Base-by-base conservation (phyloP, 2,113 vertebrate genomes). In the Calyptomena viridis region DNA sequence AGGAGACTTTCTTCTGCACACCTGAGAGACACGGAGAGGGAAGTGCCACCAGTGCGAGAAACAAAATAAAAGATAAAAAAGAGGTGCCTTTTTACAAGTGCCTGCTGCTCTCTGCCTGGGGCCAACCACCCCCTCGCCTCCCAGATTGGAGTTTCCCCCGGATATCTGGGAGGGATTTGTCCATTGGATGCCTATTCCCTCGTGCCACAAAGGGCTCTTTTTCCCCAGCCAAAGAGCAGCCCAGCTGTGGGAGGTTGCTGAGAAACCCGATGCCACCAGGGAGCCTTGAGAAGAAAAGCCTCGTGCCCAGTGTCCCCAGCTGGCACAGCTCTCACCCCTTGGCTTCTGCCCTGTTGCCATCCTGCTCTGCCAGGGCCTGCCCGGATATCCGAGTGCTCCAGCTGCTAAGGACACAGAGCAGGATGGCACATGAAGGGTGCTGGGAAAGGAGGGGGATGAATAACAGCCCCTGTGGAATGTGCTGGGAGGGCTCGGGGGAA, bases 211-310 rank as follows among this genome's bases (percentile, higher is more conserved):
- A 40, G 24, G 16, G 24, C 46, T 18, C 47, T 16, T 23, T 35
- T n/a, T 12, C 6, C 58, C 15, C 49, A 30, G 33, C 9, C 6
- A 33, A 4, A 8, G 33, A 6, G 22, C 21, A 52, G 47, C 27
- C 9, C 0, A 0, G 3, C 3, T 37, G 5, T 27, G 11, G 13
- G 11, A 14, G n/a, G 8, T 5, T 12, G 2, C 12, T 31, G 37
- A 8, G 39, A 25, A 30, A 18, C 49, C 30, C 2, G 3, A 6
- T 42, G 62, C 8, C 15, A 3, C 1, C 0, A 0, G 12, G 44
- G 21, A 66, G 35, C 60, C 2, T 3, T 4, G 14, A 75, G 47
- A 49, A 46, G 47, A 5, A 47, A 35, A 89, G 10, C 37, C 59
- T 16, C 0, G 1, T 39, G 27, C 46, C 50, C 58, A 3, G 18